Evolutionary conservation across 2,797 vertebrate genomes (phyloP), one percentile per base, ranked within the genome.

Genomic region (Kryptolebias ocellatus): DNA sequence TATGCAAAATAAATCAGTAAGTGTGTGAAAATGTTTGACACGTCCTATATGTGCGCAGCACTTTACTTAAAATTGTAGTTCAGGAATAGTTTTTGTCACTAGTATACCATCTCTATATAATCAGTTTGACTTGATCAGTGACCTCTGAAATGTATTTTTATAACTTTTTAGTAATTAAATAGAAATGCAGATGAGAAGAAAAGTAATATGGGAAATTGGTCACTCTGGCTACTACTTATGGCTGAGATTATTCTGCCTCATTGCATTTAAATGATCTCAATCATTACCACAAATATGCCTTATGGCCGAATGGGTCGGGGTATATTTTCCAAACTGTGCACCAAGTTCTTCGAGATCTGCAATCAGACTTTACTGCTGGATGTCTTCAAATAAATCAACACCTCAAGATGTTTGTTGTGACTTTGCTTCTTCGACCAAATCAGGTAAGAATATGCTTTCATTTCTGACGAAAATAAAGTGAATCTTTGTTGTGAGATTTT

Each of bases 381-480:
- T 58, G 16, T 53, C 54, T 46, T 7, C 65, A 37, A 56, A 59
- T 51, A 51, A 56, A 63, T 51, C 60, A 69, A 34, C 60, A 0
- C n/a, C 7, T 70, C 80, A 79, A 78, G 85, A 81, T 55, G 44
- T 76, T 80, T 81, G 66, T 52, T 15, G 49, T 61, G 27, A 53
- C 73, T 50, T 59, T 49, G 7, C 53, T 60, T 82, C 59, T 52
- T 5, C 68, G 44, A 44, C 68, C 55, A 64, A 54, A 16, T 2
- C 71, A 89, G 90, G 90, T 91, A 90, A 86, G 88, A 73, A n/a
- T 53, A 5, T 68, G n/a, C 4, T 60, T 46, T 44, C 6, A 12
- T 54, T 49, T 10, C 53, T 57, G 3, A 46, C 64, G 14, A 3
- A 61, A 64, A 58, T 34, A 54, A 39, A 58, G 14, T 14, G 0